A percentile compares a stretch with the other conserved stretches of the same genome.
These are phyloP conservation scores for Arion vulgaris DNA, from an alignment of 1,140 invertebrate genomes.

Conservation along the genomic window DNA sequence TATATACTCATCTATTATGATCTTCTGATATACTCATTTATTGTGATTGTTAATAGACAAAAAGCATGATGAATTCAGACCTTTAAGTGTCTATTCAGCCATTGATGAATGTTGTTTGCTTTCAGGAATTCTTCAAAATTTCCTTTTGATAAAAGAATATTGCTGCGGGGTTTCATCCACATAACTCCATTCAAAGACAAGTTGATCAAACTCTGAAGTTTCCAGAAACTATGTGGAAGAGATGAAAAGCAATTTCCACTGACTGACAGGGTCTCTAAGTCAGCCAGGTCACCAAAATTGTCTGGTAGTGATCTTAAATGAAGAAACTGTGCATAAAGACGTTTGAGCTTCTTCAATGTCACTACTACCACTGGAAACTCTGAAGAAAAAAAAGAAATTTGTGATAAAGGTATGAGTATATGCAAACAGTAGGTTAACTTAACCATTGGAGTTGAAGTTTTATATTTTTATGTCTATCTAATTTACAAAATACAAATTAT, in stretches of 20 bases:
- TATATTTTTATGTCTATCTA: too few species aligned
- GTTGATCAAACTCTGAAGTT: conserved; percentile 56
- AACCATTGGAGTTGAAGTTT: too few species aligned
- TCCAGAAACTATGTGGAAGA: conserved; percentile 56
- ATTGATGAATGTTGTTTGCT: conserved; percentile 41
- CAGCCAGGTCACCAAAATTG: conserved; percentile 53
- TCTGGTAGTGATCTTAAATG: conserved; percentile 54
- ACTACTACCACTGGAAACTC: conserved; percentile 40
- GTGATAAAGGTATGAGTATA: not conserved
- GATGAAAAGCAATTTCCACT: conserved; percentile 60
- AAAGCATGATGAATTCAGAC: conserved; percentile 16
- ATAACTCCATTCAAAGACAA: conserved; percentile 58
- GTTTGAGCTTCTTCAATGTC: conserved; percentile 48
- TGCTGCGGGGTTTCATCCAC: conserved; percentile 51
- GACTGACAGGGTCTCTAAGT: conserved; percentile 49
- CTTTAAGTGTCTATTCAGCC: conserved; percentile 51
- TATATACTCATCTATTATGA: too few species aligned
- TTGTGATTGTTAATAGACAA: too few species aligned
- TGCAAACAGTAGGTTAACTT: not conserved
- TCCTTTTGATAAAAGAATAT: conserved; percentile 50
- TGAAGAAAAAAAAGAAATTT: not conserved
- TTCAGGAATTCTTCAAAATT: conserved; percentile 54
- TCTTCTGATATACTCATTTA: too few species aligned
- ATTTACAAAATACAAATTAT: too few species aligned
- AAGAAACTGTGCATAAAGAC: conserved; percentile 52